Evolutionary conservation across 1,140 invertebrate genomes (phyloP).

Genomic region (Tyrophagus putrescentiae): DNA sequence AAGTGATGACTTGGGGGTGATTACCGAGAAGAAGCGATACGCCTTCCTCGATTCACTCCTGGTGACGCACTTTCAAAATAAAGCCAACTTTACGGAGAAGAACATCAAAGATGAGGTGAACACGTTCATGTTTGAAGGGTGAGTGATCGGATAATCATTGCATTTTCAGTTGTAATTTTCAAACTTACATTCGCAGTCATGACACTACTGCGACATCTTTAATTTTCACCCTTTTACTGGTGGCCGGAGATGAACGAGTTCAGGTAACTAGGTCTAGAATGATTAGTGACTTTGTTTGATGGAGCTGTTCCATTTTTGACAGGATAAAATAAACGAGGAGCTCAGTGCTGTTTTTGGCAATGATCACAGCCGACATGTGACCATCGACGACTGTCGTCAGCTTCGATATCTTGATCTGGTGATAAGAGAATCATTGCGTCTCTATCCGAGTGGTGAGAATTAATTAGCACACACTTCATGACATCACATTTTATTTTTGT

Average conservation of each 20-base stretch:
- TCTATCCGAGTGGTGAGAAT: no score
- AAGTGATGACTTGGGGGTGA: background rate
- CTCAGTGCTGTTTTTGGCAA: constrained; percentile 30
- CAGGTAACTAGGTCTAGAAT: constrained; percentile 28
- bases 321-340: constrained; percentile 31
- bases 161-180: no score
- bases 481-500: no score
- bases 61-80: constrained; percentile 30
- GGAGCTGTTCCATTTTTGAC: background rate
- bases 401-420: constrained; percentile 37
- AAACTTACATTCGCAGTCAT: no score
- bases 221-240: constrained; percentile 47
- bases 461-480: no score
- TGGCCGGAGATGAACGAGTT: constrained; percentile 56
- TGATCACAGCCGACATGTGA: constrained; percentile 27
- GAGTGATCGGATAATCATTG: no score
- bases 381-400: constrained; percentile 33
- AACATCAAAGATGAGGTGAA: constrained; percentile 65
- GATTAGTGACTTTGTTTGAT: background rate
- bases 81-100: constrained; percentile 40
- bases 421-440: constrained; percentile 38
- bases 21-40: constrained; percentile 32
- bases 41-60: constrained; percentile 63
- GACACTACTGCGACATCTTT: constrained; percentile 41
- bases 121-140: constrained; percentile 50